These are phyloP conservation scores for Halcyon chelicuti DNA, from an alignment of 2,797 vertebrate genomes.

Conservation along the genomic window DNA sequence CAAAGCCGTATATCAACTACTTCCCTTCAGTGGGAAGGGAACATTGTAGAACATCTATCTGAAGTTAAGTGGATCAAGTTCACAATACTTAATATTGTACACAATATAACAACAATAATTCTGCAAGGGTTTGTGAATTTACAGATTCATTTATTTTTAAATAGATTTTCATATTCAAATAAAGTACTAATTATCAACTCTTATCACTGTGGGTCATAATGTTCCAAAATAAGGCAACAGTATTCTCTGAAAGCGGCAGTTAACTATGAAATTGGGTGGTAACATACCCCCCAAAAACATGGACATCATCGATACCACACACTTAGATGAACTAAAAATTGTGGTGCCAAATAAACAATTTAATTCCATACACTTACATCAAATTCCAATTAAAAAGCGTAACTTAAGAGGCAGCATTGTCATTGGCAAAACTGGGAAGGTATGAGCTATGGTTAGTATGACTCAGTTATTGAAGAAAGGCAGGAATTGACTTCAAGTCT, in stretches of 20 bases:
- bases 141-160: not conserved
- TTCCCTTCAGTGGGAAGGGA: not conserved
- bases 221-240: not conserved
- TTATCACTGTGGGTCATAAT: not conserved
- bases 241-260: not conserved
- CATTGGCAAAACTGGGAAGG: not conserved
- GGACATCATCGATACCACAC: fast-evolving
- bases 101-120: not conserved
- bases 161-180: not conserved
- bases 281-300: not conserved
- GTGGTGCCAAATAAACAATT: not conserved
- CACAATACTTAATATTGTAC: not conserved
- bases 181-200: not conserved
- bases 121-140: not conserved
- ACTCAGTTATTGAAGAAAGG: not conserved
- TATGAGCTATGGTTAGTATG: not conserved
- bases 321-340: not conserved
- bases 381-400: not conserved
- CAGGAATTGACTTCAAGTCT: not conserved
- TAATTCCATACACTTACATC: not conserved
- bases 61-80: not conserved
- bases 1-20: not conserved
- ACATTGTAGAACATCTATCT: not conserved
- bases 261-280: not conserved
- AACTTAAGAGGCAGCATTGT: not conserved